A percentile compares a stretch with the other conserved stretches of the same genome.
phyloP scores from a whole-genome alignment of 2,888 invertebrate genomes.

The Drosophila maculinotata region DNA sequence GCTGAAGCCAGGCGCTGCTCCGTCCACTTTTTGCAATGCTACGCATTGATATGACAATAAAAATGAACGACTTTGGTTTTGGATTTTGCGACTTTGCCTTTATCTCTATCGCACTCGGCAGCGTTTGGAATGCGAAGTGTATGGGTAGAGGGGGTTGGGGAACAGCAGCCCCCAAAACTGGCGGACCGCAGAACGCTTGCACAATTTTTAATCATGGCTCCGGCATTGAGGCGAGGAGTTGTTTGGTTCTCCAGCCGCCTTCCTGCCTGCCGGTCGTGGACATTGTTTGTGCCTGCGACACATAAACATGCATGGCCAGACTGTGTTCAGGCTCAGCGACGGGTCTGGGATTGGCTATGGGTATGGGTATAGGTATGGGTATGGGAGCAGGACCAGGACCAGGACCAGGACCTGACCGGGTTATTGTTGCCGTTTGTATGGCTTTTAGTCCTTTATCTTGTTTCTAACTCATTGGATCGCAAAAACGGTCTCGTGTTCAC shows the following conservation, averaged over 20 bases:
- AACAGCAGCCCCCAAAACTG: too few species aligned
- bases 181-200: slow-evolving; percentile 57
- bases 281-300: slow-evolving; percentile 69
- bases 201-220: slow-evolving; percentile 76
- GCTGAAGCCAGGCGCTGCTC: neutral
- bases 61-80: slow-evolving; percentile 75
- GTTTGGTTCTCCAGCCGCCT: slow-evolving; percentile 28
- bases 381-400: neutral
- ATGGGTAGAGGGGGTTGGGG: too few species aligned
- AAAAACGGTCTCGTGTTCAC: slow-evolving; percentile 82
- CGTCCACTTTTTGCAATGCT: slow-evolving; percentile 19
- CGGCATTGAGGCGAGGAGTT: slow-evolving; percentile 42
- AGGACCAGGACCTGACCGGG: slow-evolving; percentile 39
- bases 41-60: slow-evolving; percentile 77
- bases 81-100: slow-evolving; percentile 71
- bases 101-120: slow-evolving; percentile 27
- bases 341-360: slow-evolving; percentile 1
- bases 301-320: slow-evolving; percentile 73
- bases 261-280: too few species aligned
- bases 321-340: slow-evolving; percentile 18
- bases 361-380: neutral
- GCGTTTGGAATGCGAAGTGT: slow-evolving; percentile 4
- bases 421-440: slow-evolving; percentile 69
- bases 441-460: slow-evolving; percentile 82
- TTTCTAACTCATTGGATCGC: slow-evolving; percentile 84